Conservation (phyloP, 2,888 invertebrate genomes). For the Papilio elwesi region DNA sequence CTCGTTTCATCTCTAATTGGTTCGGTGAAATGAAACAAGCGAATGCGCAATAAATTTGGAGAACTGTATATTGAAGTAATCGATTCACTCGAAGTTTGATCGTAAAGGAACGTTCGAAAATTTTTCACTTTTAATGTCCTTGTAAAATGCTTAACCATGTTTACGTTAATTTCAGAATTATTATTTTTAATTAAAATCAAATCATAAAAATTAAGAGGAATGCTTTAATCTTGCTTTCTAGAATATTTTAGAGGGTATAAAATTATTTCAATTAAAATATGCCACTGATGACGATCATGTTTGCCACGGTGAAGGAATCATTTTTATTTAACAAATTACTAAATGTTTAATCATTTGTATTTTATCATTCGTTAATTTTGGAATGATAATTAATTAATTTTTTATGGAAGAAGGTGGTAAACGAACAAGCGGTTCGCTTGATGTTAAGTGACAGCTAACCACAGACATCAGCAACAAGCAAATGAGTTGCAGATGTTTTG, state of each 20-base stretch:
- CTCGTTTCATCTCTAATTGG: slow-evolving; percentile 64
- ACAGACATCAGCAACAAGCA: no score
- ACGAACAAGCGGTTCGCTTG: no score
- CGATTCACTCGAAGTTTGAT: not conserved
- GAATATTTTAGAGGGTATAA: not conserved
- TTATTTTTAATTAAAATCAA: slow-evolving; percentile 7
- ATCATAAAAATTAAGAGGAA: slow-evolving; percentile 43
- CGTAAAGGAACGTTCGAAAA: slow-evolving; percentile 14
- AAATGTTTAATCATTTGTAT: not conserved
- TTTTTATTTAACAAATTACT: not conserved
- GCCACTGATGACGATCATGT: slow-evolving; percentile 1
- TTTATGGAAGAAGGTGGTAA: no score
- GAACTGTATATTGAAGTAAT: slow-evolving; percentile 48
- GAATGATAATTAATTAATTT: not conserved
- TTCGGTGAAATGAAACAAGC: slow-evolving; percentile 56
- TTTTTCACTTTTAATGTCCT: slow-evolving; percentile 11
- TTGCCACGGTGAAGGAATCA: not conserved
- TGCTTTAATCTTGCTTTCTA: slow-evolving; percentile 10
- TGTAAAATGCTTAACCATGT: not conserved
- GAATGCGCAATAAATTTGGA: slow-evolving; percentile 47
- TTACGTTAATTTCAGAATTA: slow-evolving; percentile 26
- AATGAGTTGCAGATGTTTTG: no score
- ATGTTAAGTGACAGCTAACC: no score
- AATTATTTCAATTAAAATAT: slow-evolving; percentile 4
- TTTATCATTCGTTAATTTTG: not conserved